A percentile compares a stretch with the other conserved stretches of the same genome.
Evolutionary conservation across 2,888 invertebrate species (phyloP).

Genomic region (Euphydryas editha): DNA sequence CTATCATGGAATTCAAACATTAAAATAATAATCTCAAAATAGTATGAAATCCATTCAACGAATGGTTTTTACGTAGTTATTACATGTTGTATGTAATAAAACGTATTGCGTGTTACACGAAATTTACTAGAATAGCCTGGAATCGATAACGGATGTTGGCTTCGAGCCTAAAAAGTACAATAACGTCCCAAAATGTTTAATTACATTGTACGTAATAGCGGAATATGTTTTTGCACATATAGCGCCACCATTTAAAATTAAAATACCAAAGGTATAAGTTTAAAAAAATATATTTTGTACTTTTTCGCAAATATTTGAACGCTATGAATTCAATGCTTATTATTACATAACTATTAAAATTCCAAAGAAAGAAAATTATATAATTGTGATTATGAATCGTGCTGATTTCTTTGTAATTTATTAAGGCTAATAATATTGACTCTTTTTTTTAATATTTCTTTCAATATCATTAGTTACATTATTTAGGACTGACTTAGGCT

Average conservation of each 20-base stretch:
- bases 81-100: conserved; percentile 26
- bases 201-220: conserved; percentile 13
- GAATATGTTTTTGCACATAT: not conserved
- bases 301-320: too few species aligned
- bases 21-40: not conserved
- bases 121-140: conserved; percentile 56
- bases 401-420: too few species aligned
- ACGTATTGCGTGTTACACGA: conserved; percentile 61
- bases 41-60: conserved; percentile 26
- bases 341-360: too few species aligned
- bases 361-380: too few species aligned
- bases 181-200: conserved; percentile 21
- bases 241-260: not conserved
- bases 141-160: conserved; percentile 51
- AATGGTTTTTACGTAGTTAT: conserved; percentile 16
- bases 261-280: too few species aligned
- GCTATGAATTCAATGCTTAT: too few species aligned
- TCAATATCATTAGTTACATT: too few species aligned
- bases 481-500: too few species aligned
- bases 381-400: too few species aligned
- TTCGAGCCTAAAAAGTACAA: conserved; percentile 28
- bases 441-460: too few species aligned
- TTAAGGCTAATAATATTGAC: too few species aligned
- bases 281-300: too few species aligned
- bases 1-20: not conserved